phyloP scores from a whole-genome alignment of 1,140 invertebrate genomes.

The Bombus picipes region DNA sequence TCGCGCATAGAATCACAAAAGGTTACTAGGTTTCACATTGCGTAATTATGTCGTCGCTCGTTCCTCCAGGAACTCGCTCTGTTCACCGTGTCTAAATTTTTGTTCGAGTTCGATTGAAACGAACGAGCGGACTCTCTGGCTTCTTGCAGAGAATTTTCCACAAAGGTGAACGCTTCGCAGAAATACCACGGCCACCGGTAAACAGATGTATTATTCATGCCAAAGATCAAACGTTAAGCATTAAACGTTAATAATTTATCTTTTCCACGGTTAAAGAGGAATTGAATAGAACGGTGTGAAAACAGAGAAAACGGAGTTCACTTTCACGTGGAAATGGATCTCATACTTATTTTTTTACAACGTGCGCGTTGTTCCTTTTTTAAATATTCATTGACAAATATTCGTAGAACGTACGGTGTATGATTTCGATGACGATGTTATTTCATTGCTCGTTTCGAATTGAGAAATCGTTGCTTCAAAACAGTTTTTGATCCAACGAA shows the following conservation, averaged over 20 bases:
- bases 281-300: neutral
- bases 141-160: neutral
- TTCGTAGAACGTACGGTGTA: neutral
- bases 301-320: conserved; percentile 13
- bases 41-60: conserved; percentile 66
- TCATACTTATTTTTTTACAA: conserved; percentile 8
- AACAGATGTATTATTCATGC: neutral
- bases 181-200: neutral
- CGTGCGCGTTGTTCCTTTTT: neutral
- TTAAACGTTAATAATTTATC: conserved; percentile 5
- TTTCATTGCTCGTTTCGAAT: neutral
- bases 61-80: conserved; percentile 57
- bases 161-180: neutral
- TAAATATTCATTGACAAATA: no score
- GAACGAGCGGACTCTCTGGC: no score
- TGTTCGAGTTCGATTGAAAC: neutral
- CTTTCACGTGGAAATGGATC: conserved; percentile 17
- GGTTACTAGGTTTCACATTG: conserved; percentile 79
- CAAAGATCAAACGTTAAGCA: neutral
- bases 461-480: neutral
- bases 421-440: neutral
- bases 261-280: neutral
- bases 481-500: conserved; percentile 17
- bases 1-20: conserved; percentile 74
- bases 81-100: neutral